Base-by-base conservation (phyloP, 37 sponge, comb jelly and placozoan species). In the Chondrosia reniformis region DNA sequence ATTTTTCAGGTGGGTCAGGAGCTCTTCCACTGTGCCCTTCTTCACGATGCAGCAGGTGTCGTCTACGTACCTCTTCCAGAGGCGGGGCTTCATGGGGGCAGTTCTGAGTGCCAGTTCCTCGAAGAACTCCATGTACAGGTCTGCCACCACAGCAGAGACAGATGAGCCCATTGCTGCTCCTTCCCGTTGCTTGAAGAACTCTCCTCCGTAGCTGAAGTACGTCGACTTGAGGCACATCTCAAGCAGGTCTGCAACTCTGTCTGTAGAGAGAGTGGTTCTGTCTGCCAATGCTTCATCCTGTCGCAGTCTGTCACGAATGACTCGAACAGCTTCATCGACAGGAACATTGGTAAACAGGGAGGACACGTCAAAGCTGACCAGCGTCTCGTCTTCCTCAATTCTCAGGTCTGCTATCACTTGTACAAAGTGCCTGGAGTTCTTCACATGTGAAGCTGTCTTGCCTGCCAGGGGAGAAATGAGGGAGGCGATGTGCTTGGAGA, bases 111-210 rank as follows among this genome's bases (percentile, higher is more conserved):
- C 52, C 34, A 46, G 36, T 31, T 41, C 75, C 34, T 74, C 75
- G 22, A 46, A 46, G 25, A 28, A 44, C 34, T 74, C 75, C 75
- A 74, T 74, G 54, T 46, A 74, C 28, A 74, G 22, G 54, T 74
- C 30, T n/a, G 75, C 75, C 19, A 74, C 52, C 4, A 74, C 41
- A 13, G 75, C 52, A 19, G 75, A 74, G 32, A 74, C 21, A 45
- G 75, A 52, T 30, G 22, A 32, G 30, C 75, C 75, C 75, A 74
- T 74, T 25, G 75, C 75, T 46, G 75, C 75, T 17, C 75, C 75
- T 36, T 46, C 52, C 19, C 13, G 42, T 52, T 74, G 75, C 45
- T 74, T 19, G 41, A 32, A 74, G 41, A 36, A 74, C 49, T 44
- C 32, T 21, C 45, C 49, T 25, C 45, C 30, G 28, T 21, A 74